These are phyloP conservation scores for Apus apus DNA, from an alignment of 2,113 vertebrate genomes.

Conservation along the genomic window DNA sequence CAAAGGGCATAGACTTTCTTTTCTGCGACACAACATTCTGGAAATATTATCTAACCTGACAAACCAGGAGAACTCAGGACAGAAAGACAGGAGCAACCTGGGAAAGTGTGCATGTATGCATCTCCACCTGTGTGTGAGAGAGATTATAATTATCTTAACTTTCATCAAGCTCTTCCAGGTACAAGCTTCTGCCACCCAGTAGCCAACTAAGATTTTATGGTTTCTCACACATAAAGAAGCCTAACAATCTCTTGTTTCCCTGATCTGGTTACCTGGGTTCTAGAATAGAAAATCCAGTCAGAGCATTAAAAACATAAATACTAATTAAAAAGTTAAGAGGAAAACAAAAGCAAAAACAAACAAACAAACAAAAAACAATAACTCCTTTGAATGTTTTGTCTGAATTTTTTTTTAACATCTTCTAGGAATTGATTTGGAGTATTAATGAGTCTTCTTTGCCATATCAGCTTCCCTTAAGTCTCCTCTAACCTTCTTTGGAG, in stretches of 20 bases:
- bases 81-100: neutral
- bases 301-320: neutral
- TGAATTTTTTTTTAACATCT: neutral
- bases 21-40: neutral
- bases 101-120: accelerated
- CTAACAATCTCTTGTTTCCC: neutral
- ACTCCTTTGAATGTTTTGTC: neutral
- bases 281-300: neutral
- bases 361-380: too few species aligned
- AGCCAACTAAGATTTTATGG: neutral
- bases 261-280: neutral
- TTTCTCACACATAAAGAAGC: neutral
- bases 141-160: neutral
- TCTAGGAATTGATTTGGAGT: neutral
- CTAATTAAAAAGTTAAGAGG: neutral
- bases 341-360: neutral
- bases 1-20: neutral
- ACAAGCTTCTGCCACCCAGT: neutral
- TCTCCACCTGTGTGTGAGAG: too few species aligned
- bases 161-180: neutral
- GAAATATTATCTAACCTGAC: neutral
- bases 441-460: neutral
- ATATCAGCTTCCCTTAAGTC: neutral
- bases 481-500: neutral
- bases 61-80: neutral